A percentile compares a stretch with the other conserved stretches of the same genome.
Evolutionary conservation across 2,113 vertebrate species (phyloP).

Genomic region (Anhinga anhinga): DNA sequence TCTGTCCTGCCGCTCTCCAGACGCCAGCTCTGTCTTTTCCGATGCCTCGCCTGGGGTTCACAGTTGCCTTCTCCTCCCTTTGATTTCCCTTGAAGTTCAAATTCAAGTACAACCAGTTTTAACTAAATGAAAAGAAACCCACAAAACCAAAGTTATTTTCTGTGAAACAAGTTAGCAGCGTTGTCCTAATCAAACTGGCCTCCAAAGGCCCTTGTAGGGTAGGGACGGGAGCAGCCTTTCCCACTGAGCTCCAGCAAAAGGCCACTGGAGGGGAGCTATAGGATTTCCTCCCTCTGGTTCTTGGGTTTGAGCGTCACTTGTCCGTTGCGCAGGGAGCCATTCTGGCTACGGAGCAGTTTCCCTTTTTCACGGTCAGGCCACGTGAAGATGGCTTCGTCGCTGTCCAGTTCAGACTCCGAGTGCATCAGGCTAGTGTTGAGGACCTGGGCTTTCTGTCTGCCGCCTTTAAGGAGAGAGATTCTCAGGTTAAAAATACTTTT

Average conservation of each 20-base stretch:
- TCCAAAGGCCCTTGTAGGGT: background rate
- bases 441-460: slow-evolving; percentile 82
- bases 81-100: slow-evolving; percentile 52
- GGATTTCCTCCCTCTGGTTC: slow-evolving; percentile 80
- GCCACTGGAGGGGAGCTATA: slow-evolving; percentile 56
- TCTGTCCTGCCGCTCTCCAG: background rate
- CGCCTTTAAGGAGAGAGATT: slow-evolving; percentile 66
- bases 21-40: background rate
- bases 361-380: slow-evolving; percentile 95
- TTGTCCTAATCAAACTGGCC: background rate
- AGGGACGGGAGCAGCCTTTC: background rate
- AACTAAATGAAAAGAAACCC: slow-evolving; percentile 50
- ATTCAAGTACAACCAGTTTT: slow-evolving; percentile 75
- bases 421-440: slow-evolving; percentile 94
- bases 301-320: slow-evolving; percentile 82
- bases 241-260: background rate
- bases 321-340: slow-evolving; percentile 90
- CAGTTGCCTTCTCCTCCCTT: slow-evolving; percentile 63
- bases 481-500: background rate
- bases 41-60: slow-evolving; percentile 13
- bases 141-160: background rate
- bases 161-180: slow-evolving; percentile 37
- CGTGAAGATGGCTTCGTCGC: slow-evolving; percentile 88
- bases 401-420: slow-evolving; percentile 95
- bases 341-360: slow-evolving; percentile 88